phyloP scores from a whole-genome alignment of 2,113 vertebrate genomes.

The Pseudorectes ferrugineus region DNA sequence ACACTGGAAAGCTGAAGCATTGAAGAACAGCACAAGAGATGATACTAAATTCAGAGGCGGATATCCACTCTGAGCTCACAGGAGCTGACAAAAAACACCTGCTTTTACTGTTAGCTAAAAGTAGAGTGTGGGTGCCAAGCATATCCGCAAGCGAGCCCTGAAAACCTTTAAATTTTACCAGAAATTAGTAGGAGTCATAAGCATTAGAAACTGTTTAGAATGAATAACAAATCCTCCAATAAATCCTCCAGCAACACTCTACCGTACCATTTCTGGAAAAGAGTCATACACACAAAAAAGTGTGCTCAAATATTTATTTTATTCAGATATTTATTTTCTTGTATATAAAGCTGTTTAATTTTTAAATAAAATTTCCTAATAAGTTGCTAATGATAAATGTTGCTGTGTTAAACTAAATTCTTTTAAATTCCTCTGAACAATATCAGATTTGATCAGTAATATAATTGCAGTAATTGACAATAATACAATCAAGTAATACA shows the following conservation, averaged over 20 bases:
- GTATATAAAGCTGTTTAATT: not conserved
- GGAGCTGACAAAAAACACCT: not conserved
- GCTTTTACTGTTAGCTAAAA: not conserved
- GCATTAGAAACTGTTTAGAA: not conserved
- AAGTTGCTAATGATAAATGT: not conserved
- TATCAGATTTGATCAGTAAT: not conserved
- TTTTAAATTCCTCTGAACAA: not conserved
- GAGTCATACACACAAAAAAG: not conserved
- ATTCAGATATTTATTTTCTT: not conserved
- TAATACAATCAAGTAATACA: not conserved
- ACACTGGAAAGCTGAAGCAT: not conserved
- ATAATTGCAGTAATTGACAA: slow-evolving; percentile 7
- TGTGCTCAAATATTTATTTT: not conserved
- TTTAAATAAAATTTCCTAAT: not conserved
- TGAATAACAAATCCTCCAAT: not conserved
- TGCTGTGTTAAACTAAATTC: not conserved
- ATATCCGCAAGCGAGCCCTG: not conserved
- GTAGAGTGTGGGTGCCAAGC: rapidly evolving
- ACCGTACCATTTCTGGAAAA: not conserved
- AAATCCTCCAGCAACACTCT: not conserved
- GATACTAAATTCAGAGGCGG: not conserved
- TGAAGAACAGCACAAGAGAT: not conserved
- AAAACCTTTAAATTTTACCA: not conserved
- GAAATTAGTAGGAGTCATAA: not conserved
- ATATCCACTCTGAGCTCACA: not conserved